Percentiles rank a stretch among this genome's conserved stretches.
phyloP scores from a whole-genome alignment of 2,797 vertebrate genomes.

The Argyrosomus regius region DNA sequence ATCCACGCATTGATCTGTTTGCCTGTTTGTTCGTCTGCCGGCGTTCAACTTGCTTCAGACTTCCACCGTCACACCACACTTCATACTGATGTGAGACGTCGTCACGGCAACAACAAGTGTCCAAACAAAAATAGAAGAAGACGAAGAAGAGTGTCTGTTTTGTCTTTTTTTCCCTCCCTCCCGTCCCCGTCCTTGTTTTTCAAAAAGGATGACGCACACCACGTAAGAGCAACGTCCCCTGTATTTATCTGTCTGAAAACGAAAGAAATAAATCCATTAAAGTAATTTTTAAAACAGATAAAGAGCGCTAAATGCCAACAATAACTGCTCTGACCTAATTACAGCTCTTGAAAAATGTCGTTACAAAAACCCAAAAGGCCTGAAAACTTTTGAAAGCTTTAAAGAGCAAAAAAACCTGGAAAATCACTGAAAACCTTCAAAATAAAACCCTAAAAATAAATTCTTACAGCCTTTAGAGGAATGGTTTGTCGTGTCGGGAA shows the following conservation, averaged over 20 bases:
- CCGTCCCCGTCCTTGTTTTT: neutral
- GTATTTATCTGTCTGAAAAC: no score
- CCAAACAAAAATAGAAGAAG: conserved; percentile 9
- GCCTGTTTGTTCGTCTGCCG: conserved; percentile 20
- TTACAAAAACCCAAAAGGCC: neutral
- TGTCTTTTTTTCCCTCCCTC: neutral
- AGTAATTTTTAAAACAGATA: no score
- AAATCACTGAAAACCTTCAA: neutral
- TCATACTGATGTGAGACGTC: neutral
- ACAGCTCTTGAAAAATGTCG: neutral
- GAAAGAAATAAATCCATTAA: no score
- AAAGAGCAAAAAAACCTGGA: neutral
- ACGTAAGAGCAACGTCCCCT: no score
- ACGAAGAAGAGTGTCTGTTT: neutral
- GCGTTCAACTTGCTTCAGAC: conserved; percentile 19
- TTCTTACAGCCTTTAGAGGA: neutral
- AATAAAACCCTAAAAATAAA: neutral
- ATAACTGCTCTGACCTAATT: no score
- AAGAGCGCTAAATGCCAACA: neutral
- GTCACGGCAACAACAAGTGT: conserved; percentile 11
- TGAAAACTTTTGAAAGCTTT: neutral
- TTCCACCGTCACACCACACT: conserved; percentile 1
- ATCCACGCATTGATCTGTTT: conserved; percentile 12
- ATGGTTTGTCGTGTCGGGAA: neutral
- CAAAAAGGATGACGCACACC: no score